phyloP scores from a whole-genome alignment of 1,140 invertebrate genomes.

The Ceratitis capitata region DNA sequence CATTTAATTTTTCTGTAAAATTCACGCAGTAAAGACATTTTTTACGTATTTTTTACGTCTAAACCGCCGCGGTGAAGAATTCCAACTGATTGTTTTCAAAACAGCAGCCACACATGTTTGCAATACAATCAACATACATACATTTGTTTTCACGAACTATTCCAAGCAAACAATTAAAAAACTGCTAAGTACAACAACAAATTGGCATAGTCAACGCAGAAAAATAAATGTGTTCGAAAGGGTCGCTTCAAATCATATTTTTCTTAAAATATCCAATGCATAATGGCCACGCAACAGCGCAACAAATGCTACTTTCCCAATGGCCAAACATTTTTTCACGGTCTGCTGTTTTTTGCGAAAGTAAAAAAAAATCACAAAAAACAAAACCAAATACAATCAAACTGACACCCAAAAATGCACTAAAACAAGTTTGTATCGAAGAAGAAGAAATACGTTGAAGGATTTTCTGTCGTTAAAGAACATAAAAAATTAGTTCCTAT shows the following conservation, averaged over 20 bases:
- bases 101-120: slow-evolving; percentile 53
- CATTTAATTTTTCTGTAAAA: no score
- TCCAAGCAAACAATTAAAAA: neutral
- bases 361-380: neutral
- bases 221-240: slow-evolving; percentile 48
- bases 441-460: neutral
- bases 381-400: neutral
- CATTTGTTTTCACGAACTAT: neutral
- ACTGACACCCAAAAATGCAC: no score
- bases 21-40: no score
- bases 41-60: no score
- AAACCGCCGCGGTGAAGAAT: slow-evolving; percentile 51
- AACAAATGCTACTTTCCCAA: neutral
- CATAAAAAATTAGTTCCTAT: neutral
- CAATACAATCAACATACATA: slow-evolving; percentile 6
- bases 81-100: slow-evolving; percentile 64
- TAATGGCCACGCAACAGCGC: slow-evolving; percentile 19
- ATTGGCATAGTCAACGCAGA: slow-evolving; percentile 2
- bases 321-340: neutral
- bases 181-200: neutral
- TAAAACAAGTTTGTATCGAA: no score
- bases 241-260: slow-evolving; percentile 62
- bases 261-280: slow-evolving; percentile 45
- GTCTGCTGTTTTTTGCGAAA: slow-evolving; percentile 9
- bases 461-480: neutral